Conservation (phyloP, 2,888 invertebrate genomes). For the Acrobasis repandana region DNA sequence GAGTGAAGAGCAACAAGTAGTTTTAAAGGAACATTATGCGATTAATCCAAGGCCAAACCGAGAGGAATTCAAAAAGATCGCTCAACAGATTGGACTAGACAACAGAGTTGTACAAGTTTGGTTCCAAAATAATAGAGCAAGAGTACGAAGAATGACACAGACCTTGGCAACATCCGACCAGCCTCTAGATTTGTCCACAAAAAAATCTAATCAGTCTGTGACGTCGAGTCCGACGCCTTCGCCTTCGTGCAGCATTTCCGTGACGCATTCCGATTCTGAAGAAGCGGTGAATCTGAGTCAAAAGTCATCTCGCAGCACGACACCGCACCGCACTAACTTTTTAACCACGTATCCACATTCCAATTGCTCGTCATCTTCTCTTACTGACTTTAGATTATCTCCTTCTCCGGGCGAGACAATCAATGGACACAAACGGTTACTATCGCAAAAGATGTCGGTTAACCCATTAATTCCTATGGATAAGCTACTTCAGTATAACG, state of each 20-base stretch:
- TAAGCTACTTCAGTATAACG: conserved; percentile 80
- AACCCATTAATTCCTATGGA: conserved; percentile 86
- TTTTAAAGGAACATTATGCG: conserved; percentile 94
- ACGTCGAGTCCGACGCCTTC: conserved; percentile 85
- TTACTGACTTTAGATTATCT: conserved; percentile 74
- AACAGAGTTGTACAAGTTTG: conserved; percentile 95
- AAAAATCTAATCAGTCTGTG: conserved; percentile 84
- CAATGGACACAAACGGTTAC: conserved; percentile 59
- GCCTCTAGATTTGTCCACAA: conserved; percentile 95
- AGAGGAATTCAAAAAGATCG: conserved; percentile 95
- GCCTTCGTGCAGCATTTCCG: conserved; percentile 84
- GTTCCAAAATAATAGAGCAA: conserved; percentile 97
- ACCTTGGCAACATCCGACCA: conserved; percentile 83
- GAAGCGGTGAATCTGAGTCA: conserved; percentile 91
- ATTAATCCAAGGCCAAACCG: conserved; percentile 96
- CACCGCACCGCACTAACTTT: conserved; percentile 79
- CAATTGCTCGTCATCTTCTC: conserved; percentile 83
- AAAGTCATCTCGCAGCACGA: conserved; percentile 85
- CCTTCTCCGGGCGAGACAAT: conserved; percentile 76
- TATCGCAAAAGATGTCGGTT: conserved; percentile 57
- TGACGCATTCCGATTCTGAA: conserved; percentile 85
- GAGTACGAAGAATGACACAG: conserved; percentile 88
- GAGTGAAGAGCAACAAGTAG: conserved; percentile 95
- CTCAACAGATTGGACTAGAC: conserved; percentile 88
- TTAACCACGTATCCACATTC: conserved; percentile 82